Base-by-base conservation (phyloP, 2,888 invertebrate species). In the Campoplex capitator region DNA sequence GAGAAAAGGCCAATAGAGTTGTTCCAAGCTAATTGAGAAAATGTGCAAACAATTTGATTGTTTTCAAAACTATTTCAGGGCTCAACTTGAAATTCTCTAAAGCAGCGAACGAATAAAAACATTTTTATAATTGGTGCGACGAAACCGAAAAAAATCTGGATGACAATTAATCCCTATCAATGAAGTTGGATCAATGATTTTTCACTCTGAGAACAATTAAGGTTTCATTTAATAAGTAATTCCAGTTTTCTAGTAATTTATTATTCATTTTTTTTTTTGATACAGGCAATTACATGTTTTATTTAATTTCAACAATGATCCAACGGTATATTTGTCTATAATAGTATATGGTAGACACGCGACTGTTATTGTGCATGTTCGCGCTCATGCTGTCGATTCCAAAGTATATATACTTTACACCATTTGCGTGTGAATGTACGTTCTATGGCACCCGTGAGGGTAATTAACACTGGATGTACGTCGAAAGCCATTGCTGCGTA, bases 401-500 rank as follows among this genome's bases (percentile, higher is more conserved):
- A 48, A 79, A 58, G 70, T 79, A 75, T 51, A 62, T 79, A 75
- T 54, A 62, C 75, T 70, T 75, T 84, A 80, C 65, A 68, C 70
- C n/a, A 74, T 74, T 56, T 58, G 4, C 58, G 23, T 54, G 58
- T 56, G 38, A n/a, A 45, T 28, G n/a, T 77, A 54, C 38, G 56
- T 77, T 54, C 54, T 56, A 16, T 58, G 38, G 32, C 58, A 75
- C 70, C 68, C 56, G 68, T n/a, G 58, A 58, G 70, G 65, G 78
- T 85, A 85, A 82, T 77, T 82, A 82, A 68, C 73, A 58, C 78
- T 77, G 51, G 68, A 68, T 82, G 58, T 67, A 85, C 74, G 67
- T 32, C 38, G 38, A 68, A 67, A 74, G 74, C 74, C 70, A 78
- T 83, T 83, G 85, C 83, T 86, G 75, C 79, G 70, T 83, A 86